phyloP scores from a whole-genome alignment of 2,797 vertebrate genomes.

The Iguana delicatissima region DNA sequence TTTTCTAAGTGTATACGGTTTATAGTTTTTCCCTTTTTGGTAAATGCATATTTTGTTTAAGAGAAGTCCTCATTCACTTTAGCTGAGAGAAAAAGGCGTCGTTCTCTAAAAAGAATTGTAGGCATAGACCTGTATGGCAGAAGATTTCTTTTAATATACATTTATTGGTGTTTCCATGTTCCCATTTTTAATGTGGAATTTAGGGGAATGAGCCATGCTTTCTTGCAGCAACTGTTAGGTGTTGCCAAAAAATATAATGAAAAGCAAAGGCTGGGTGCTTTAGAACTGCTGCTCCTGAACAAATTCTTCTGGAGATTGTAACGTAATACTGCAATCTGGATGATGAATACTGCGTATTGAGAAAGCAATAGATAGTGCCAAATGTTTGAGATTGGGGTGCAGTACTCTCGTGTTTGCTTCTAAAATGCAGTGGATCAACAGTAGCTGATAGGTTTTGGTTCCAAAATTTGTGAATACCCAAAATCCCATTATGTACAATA shows the following conservation, averaged over 20 bases:
- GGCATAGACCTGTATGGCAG: background rate
- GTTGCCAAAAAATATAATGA: background rate
- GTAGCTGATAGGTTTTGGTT: too few species aligned
- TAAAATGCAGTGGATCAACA: too few species aligned
- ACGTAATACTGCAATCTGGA: background rate
- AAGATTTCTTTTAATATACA: background rate
- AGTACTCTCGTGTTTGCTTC: background rate
- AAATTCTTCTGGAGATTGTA: background rate
- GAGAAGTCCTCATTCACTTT: background rate
- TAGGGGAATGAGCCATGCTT: background rate
- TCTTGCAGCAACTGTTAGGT: background rate
- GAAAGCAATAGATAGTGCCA: background rate
- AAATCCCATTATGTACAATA: too few species aligned
- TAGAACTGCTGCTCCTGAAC: background rate
- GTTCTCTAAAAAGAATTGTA: background rate
- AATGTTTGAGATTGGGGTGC: background rate
- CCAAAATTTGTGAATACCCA: too few species aligned
- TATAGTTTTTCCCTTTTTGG: background rate
- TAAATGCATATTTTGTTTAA: background rate
- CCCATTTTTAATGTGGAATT: background rate
- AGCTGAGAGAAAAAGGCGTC: background rate
- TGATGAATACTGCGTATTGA: background rate
- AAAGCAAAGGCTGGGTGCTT: background rate
- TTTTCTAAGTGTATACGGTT: background rate
- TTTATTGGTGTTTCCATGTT: background rate